These are phyloP conservation scores for Nannospalax galili DNA, from an alignment of 2,113 vertebrate species.

Conservation along the genomic window DNA sequence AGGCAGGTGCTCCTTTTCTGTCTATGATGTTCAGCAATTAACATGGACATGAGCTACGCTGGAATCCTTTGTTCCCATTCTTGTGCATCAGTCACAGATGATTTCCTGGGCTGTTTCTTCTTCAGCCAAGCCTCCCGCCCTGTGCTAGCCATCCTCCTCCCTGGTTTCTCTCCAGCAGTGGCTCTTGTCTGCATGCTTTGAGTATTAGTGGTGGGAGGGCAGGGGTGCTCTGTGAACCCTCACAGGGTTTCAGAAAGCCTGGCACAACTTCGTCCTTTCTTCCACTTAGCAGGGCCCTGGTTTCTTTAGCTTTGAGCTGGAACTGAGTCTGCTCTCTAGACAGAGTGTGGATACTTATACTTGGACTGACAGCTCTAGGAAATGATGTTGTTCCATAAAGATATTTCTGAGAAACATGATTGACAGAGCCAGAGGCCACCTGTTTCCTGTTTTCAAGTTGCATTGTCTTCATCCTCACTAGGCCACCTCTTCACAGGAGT, in stretches of 20 bases:
- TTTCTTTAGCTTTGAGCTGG: neutral
- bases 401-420: neutral
- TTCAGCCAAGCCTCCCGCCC: slow-evolving; percentile 15
- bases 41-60: slow-evolving; percentile 29
- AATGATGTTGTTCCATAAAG: neutral
- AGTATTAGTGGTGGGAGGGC: neutral
- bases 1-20: slow-evolving; percentile 51
- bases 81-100: slow-evolving; percentile 56
- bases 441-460: neutral
- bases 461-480: neutral
- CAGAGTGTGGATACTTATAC: neutral
- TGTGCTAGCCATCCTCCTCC: slow-evolving; percentile 7
- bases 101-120: slow-evolving; percentile 28
- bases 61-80: slow-evolving; percentile 25
- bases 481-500: neutral
- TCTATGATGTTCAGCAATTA: slow-evolving; percentile 71
- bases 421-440: neutral
- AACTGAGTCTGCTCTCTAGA: neutral
- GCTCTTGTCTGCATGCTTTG: neutral
- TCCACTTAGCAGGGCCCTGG: neutral
- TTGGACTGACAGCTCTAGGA: neutral
- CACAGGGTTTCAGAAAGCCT: neutral
- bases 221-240: neutral
- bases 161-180: slow-evolving; percentile 56
- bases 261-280: neutral